Evolutionary conservation across 2,113 vertebrate species (phyloP).

Genomic region (Nymphicus hollandicus): DNA sequence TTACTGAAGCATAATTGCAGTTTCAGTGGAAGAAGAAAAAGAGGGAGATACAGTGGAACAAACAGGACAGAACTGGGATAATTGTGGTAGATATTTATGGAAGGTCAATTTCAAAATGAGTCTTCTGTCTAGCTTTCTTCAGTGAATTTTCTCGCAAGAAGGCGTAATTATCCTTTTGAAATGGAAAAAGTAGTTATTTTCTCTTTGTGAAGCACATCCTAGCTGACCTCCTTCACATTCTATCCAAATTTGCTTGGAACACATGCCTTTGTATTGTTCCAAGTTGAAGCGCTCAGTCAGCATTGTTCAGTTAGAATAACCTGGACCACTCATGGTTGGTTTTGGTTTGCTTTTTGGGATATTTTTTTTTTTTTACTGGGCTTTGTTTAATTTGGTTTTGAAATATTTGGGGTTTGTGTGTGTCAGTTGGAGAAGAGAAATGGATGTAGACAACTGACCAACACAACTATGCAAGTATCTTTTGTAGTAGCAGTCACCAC

Average conservation of each 20-base stretch:
- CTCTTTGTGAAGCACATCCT: neutral
- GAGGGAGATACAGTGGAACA: neutral
- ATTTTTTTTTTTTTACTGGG: neutral
- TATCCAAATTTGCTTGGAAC: neutral
- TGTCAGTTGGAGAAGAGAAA: neutral
- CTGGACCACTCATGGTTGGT: neutral
- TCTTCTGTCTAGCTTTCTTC: neutral
- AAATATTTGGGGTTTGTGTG: neutral
- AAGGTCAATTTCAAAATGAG: neutral
- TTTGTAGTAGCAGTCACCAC: neutral
- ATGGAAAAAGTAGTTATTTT: neutral
- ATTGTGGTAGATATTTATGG: neutral
- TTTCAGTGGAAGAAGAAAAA: neutral
- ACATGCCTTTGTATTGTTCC: neutral
- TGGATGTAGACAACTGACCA: neutral
- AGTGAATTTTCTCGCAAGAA: neutral
- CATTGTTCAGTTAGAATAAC: neutral
- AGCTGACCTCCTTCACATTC: neutral
- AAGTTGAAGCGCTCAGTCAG: neutral
- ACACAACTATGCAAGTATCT: neutral
- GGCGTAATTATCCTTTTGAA: neutral
- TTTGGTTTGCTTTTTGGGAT: neutral
- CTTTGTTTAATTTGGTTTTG: neutral
- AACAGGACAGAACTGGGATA: neutral
- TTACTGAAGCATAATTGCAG: neutral